Base-by-base conservation (phyloP, 2,888 invertebrate species). In the Pristionchus arcanus region DNA sequence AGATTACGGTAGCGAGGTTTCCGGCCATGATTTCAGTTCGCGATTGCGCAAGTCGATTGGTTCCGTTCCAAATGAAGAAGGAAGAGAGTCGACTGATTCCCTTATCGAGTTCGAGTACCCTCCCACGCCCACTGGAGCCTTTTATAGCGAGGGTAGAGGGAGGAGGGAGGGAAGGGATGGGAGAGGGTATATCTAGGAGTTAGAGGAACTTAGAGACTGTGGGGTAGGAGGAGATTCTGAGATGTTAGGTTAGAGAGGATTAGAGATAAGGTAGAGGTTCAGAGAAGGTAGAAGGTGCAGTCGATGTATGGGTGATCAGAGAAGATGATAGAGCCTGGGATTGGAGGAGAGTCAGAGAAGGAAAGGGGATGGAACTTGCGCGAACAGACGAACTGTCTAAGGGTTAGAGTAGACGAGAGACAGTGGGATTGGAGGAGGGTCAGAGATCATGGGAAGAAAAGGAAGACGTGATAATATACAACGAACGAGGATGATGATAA, bases 31-130 rank as follows among this genome's bases (percentile, higher is more conserved):
- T 81, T 81, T 81, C 81, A 28, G 81, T 81, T 37, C 71, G 25
- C 37, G 81, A 21, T 53, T 59, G 63, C 21, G 63, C 63, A 11
- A 34, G 53, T 77, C 49, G 81, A n/a, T 13, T 28, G 81, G 81
- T 81, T 81, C 81, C 81, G 81, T 81, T 81, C 81, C 81, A 81
- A 81, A 81, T 81, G 81, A 74, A 19, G 71, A 68, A 68, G 68
- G 68, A 71, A 21, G 77, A 42, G 49, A 49, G 81, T 81, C 81
- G 81, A 81, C 81, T 81, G 81, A 81, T 81, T 81, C 81, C 81
- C 81, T 81, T 81, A 81, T 2, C 81, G 81, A 81, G 81, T 81
- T 28, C 81, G 37, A 37, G 16, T 19, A 31, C 71, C 42, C 16
- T 42, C 77, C 55, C 81, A 77, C 77, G 77, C 81, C 81, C 81